A percentile compares a stretch with the other conserved stretches of the same genome.
Conservation (phyloP, 2,888 invertebrate species). For the Yponomeuta malinellus region DNA sequence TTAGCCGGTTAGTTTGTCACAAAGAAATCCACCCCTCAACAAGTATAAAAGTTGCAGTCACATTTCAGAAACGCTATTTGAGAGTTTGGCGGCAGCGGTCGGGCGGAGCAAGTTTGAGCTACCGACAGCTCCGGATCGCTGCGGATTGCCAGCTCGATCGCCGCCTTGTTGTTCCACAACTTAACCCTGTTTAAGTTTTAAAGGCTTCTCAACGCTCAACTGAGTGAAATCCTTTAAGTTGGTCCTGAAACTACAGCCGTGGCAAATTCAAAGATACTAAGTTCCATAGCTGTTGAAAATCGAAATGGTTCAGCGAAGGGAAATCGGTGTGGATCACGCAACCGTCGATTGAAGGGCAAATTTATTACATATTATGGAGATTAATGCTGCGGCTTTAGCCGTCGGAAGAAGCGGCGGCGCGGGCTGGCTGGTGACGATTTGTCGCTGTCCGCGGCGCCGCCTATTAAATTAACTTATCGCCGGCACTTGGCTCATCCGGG, state of each 20-base stretch:
- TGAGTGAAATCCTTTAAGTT: conserved; percentile 18
- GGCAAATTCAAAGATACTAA: conserved; percentile 7
- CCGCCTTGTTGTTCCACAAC: conserved; percentile 26
- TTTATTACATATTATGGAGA: conserved; percentile 30
- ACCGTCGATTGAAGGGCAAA: conserved; percentile 23
- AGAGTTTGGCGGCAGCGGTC: conserved; percentile 9
- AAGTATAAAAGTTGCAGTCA: conserved; percentile 3
- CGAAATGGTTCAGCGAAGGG: not conserved
- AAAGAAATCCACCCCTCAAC: conserved; percentile 1
- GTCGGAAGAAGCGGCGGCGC: conserved; percentile 24
- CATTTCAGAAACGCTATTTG: conserved; percentile 3
- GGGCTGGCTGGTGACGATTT: conserved; percentile 32
- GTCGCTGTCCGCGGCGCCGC: conserved; percentile 28
- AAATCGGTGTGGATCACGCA: conserved; percentile 10
- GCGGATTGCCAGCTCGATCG: conserved; percentile 24
- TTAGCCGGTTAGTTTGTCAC: not conserved
- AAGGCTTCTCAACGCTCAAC: conserved; percentile 18
- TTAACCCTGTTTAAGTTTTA: conserved; percentile 23
- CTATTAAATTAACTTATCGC: conserved; percentile 32
- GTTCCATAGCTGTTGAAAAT: not conserved
- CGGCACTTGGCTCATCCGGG: conserved; percentile 19
- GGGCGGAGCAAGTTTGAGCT: not conserved
- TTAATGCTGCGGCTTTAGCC: conserved; percentile 30
- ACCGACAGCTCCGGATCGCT: conserved; percentile 17
- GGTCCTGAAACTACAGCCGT: conserved; percentile 8